Conservation (phyloP, 2,888 invertebrate genomes). For the Proisotoma minuta region DNA sequence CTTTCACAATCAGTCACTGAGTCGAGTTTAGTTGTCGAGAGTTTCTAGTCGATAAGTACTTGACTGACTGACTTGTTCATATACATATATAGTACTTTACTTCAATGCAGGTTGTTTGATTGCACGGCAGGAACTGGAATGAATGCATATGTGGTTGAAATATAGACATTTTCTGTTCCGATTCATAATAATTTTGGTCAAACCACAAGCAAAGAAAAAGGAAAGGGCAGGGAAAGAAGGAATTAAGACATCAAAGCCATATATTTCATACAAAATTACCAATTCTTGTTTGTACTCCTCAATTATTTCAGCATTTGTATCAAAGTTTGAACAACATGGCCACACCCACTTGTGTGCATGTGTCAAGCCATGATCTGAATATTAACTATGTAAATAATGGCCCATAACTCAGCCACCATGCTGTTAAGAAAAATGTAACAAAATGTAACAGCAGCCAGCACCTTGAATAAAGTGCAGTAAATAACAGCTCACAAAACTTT, state of each 20-base stretch:
- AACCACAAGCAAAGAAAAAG: constrained; percentile 31
- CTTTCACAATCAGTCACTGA: constrained; percentile 1
- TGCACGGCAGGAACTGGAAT: neutral
- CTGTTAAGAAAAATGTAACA: neutral
- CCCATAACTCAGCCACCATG: neutral
- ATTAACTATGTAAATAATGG: neutral
- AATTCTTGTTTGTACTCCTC: neutral
- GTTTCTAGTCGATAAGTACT: constrained; percentile 4
- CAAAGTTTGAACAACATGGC: neutral
- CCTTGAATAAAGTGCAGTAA: neutral
- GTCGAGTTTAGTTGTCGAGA: neutral
- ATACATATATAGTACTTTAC: no score
- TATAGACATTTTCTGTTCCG: no score
- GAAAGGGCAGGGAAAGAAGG: constrained; percentile 10
- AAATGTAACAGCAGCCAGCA: no score
- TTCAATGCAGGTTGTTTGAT: no score
- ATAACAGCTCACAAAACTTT: neutral
- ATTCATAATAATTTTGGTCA: no score
- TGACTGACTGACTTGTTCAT: no score
- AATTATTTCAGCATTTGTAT: constrained; percentile 1
- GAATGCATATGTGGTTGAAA: no score
- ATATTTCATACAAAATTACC: neutral
- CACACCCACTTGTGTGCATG: neutral
- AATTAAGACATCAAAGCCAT: constrained; percentile 42
- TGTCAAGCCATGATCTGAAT: constrained; percentile 3